These are phyloP conservation scores for Syngnathus rostellatus DNA, from an alignment of 2,797 vertebrate species.

Conservation along the genomic window DNA sequence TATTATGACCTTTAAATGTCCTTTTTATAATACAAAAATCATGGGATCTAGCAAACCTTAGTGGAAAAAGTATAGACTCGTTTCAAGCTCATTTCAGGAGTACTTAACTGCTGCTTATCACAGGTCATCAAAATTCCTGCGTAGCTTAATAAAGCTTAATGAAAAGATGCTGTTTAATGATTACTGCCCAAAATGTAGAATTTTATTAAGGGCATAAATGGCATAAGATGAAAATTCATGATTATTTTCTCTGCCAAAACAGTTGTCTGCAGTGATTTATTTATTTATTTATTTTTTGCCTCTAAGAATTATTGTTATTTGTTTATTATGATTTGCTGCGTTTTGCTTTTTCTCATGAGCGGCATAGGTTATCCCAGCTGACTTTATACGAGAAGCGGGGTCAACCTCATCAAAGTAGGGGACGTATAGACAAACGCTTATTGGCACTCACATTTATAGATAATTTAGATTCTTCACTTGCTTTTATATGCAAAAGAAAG, in stretches of 20 bases:
- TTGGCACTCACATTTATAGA: too few relatives aligned
- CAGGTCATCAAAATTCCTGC: constrained; percentile 17
- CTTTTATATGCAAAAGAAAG: too few relatives aligned
- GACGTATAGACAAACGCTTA: too few relatives aligned
- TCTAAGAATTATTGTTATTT: not conserved
- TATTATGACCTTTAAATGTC: not conserved
- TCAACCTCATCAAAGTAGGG: too few relatives aligned
- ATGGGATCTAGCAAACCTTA: not conserved
- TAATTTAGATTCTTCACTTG: too few relatives aligned
- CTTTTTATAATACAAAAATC: not conserved
- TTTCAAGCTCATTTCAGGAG: constrained; percentile 10
- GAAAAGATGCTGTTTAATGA: constrained; percentile 19
- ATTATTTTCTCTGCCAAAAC: not conserved
- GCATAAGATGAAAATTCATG: not conserved
- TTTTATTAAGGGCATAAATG: not conserved
- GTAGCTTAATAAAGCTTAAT: constrained; percentile 33
- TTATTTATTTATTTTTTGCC: not conserved
- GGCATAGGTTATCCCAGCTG: too few relatives aligned
- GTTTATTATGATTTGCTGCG: not conserved
- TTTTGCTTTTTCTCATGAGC: too few relatives aligned
- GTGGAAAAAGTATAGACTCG: not conserved
- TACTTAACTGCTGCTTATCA: constrained; percentile 27
- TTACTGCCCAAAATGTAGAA: constrained; percentile 12
- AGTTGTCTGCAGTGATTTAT: not conserved
- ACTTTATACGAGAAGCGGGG: too few relatives aligned